A percentile compares a stretch with the other conserved stretches of the same genome.
Evolutionary conservation across 2,888 invertebrate genomes (phyloP).

Genomic region (Euplagia quadripunctaria): DNA sequence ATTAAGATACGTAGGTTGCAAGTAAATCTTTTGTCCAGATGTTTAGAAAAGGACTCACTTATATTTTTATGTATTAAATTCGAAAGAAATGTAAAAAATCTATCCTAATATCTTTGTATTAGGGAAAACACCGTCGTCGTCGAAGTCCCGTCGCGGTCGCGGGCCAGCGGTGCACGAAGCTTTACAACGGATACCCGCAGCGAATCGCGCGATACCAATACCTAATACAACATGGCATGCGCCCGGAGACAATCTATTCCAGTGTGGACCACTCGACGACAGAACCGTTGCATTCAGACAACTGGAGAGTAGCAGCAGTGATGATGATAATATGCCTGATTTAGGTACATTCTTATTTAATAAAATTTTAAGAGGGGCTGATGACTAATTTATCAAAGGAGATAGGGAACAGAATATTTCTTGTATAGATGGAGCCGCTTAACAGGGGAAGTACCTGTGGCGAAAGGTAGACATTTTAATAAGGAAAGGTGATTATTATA

Average conservation of each 20-base stretch:
- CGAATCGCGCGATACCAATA: conserved; percentile 66
- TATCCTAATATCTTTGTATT: conserved; percentile 1
- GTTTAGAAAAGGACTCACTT: background rate
- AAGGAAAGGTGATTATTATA: too few relatives aligned
- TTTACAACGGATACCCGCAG: conserved; percentile 86
- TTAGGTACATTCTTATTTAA: conserved; percentile 66
- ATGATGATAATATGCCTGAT: conserved; percentile 80
- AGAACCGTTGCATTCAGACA: conserved; percentile 67
- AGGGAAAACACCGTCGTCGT: conserved; percentile 66
- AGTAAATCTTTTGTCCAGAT: background rate
- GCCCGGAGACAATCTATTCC: conserved; percentile 81
- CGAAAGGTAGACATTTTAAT: too few relatives aligned
- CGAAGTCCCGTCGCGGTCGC: conserved; percentile 75
- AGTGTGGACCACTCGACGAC: conserved; percentile 77
- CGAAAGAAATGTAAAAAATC: background rate
- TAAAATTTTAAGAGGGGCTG: background rate
- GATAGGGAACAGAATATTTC: too few relatives aligned
- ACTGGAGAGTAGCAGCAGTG: conserved; percentile 79
- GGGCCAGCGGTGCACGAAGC: conserved; percentile 87
- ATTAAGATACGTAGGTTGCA: background rate
- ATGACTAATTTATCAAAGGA: background rate
- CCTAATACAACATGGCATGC: conserved; percentile 81
- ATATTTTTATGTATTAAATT: background rate
- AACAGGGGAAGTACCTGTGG: too few relatives aligned
- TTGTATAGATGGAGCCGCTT: too few relatives aligned